A percentile compares a stretch with the other conserved stretches of the same genome.
Conservation (phyloP, 2,797 vertebrate species). For the Enoplosus armatus region DNA sequence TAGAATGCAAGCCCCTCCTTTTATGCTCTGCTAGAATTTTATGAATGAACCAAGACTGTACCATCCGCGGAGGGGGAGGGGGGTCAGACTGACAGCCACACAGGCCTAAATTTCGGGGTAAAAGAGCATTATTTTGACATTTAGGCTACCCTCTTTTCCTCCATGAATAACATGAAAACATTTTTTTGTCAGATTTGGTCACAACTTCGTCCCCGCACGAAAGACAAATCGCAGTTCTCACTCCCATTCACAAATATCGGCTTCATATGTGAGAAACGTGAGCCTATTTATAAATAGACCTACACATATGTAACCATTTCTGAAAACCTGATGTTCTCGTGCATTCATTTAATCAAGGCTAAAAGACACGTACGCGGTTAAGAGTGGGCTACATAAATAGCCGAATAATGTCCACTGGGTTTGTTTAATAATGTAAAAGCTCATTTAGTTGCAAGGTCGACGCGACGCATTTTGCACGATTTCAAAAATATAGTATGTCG, state of each 20-base stretch:
- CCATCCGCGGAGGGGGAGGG: slow-evolving; percentile 79
- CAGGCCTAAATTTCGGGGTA: slow-evolving; percentile 31
- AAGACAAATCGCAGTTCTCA: neutral
- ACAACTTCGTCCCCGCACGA: neutral
- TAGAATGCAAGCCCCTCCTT: slow-evolving; percentile 86
- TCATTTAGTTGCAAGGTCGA: slow-evolving; percentile 25
- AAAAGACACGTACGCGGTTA: neutral
- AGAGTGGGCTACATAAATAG: neutral
- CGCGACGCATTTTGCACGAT: slow-evolving; percentile 1
- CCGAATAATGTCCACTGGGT: neutral
- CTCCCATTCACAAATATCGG: slow-evolving; percentile 76
- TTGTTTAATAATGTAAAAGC: neutral
- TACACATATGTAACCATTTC: slow-evolving; percentile 35
- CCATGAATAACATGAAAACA: neutral
- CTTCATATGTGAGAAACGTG: slow-evolving; percentile 54
- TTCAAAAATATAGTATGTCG: neutral
- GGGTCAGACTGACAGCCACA: slow-evolving; percentile 56
- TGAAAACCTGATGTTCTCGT: slow-evolving; percentile 13
- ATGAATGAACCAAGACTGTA: slow-evolving; percentile 90
- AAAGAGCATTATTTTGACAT: slow-evolving; percentile 29
- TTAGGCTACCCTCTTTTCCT: neutral
- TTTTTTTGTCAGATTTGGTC: neutral
- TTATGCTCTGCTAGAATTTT: slow-evolving; percentile 89
- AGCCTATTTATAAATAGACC: slow-evolving; percentile 67
- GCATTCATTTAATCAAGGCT: slow-evolving; percentile 11